A percentile compares a stretch with the other conserved stretches of the same genome.
Evolutionary conservation across 2,113 vertebrate genomes (phyloP).

Genomic region (Penelope pileata): DNA sequence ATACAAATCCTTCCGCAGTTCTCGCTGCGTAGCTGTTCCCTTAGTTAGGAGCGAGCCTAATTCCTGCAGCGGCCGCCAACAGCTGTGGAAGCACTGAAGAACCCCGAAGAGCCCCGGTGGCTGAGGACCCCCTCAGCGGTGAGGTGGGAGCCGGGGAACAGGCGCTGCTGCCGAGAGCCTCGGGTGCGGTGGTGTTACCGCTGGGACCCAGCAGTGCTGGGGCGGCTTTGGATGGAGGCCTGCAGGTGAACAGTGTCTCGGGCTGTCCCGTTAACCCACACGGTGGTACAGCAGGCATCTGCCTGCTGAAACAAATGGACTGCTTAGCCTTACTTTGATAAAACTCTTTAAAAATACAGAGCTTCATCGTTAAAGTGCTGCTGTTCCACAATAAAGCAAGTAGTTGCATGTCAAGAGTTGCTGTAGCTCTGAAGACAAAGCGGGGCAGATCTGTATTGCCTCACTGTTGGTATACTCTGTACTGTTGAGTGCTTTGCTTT

Average conservation of each 20-base stretch:
- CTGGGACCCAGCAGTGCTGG: too few relatives aligned
- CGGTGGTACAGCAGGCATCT: fast-evolving
- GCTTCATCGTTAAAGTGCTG: not conserved
- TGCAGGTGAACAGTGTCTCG: too few relatives aligned
- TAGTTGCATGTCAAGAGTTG: not conserved
- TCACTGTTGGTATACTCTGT: fast-evolving
- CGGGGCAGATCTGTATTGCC: not conserved
- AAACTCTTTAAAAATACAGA: not conserved
- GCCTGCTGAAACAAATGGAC: not conserved
- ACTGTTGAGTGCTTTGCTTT: not conserved
- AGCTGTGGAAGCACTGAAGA: not conserved
- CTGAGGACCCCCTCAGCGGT: not conserved
- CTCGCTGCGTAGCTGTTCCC: not conserved
- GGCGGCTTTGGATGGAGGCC: too few relatives aligned
- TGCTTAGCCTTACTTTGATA: not conserved
- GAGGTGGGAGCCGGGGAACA: too few relatives aligned
- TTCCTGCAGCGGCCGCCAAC: not conserved
- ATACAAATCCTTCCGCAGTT: not conserved
- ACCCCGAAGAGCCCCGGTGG: too few relatives aligned
- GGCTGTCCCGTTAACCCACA: not conserved
- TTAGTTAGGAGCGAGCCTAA: not conserved
- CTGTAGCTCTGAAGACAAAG: not conserved
- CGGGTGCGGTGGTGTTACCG: too few relatives aligned
- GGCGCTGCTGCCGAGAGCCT: too few relatives aligned
- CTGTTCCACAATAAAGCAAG: not conserved